Conservation (phyloP, 2,888 invertebrate genomes). For the Synergus gifuensis region DNA sequence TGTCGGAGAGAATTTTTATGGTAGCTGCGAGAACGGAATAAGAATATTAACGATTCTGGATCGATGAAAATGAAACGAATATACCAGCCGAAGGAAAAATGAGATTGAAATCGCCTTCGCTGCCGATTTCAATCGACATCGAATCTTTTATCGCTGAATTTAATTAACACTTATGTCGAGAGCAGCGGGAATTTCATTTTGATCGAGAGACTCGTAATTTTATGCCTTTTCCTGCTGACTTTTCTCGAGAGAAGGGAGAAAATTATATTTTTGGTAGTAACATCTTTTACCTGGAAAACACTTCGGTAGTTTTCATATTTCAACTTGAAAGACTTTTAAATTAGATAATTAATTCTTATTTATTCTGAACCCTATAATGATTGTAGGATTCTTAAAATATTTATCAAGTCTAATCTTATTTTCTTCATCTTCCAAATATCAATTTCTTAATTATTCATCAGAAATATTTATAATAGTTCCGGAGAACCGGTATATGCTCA, state of each 20-base stretch:
- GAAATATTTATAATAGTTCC: not conserved
- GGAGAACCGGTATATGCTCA: not conserved
- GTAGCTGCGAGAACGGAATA: not conserved
- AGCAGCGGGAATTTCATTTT: not conserved
- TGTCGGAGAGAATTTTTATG: conserved; percentile 1
- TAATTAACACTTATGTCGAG: not conserved
- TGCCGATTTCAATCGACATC: not conserved
- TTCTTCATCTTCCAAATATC: not conserved
- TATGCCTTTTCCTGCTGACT: not conserved
- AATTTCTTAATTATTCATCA: not conserved
- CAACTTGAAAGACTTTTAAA: no score
- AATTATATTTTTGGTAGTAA: no score
- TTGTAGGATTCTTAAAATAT: not conserved
- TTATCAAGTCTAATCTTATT: not conserved
- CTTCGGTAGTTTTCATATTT: no score
- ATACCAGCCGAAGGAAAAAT: not conserved
- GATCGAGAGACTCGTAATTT: not conserved
- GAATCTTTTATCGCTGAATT: not conserved
- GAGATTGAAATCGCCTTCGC: not conserved
- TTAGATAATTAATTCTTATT: not conserved
- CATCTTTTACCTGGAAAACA: no score
- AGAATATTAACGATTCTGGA: conserved; percentile 13
- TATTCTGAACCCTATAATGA: not conserved
- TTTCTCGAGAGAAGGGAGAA: no score
- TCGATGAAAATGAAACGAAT: conserved; percentile 30